Conservation (phyloP, 2,113 vertebrate genomes). For the Rhabdornis inornatus region DNA sequence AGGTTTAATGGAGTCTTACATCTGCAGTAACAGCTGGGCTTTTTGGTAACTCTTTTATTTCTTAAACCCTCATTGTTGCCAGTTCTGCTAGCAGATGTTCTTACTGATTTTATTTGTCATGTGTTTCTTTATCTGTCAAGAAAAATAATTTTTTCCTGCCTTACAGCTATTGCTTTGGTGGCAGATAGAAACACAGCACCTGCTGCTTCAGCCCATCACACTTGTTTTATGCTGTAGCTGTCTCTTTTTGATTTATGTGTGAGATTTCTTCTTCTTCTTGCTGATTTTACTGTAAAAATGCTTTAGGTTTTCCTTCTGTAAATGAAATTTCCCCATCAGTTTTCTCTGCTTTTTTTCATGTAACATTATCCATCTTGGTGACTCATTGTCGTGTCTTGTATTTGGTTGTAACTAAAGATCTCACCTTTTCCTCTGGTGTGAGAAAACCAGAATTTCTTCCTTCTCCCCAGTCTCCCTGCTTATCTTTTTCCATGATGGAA, state of each 20-base stretch:
- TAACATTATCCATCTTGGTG: background rate
- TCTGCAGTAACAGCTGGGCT: background rate
- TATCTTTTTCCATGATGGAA: background rate
- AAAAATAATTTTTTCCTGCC: background rate
- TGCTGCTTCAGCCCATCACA: background rate
- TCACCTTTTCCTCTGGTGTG: background rate
- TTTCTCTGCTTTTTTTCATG: background rate
- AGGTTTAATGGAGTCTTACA: background rate
- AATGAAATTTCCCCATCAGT: background rate
- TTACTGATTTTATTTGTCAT: background rate
- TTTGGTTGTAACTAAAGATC: background rate
- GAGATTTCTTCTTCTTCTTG: background rate
- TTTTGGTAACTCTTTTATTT: background rate
- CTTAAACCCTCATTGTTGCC: background rate
- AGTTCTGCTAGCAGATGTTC: background rate
- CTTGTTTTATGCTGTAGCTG: background rate
- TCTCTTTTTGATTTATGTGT: background rate
- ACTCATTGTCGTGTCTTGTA: background rate
- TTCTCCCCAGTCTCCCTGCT: background rate
- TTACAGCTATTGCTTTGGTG: background rate
- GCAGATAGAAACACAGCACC: background rate
- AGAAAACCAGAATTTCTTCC: background rate
- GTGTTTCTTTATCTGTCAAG: background rate
- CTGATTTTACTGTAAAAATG: background rate
- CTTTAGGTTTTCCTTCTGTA: background rate